Evolutionary conservation across 2,797 vertebrate genomes (phyloP).

Genomic region (Characodon lateralis): DNA sequence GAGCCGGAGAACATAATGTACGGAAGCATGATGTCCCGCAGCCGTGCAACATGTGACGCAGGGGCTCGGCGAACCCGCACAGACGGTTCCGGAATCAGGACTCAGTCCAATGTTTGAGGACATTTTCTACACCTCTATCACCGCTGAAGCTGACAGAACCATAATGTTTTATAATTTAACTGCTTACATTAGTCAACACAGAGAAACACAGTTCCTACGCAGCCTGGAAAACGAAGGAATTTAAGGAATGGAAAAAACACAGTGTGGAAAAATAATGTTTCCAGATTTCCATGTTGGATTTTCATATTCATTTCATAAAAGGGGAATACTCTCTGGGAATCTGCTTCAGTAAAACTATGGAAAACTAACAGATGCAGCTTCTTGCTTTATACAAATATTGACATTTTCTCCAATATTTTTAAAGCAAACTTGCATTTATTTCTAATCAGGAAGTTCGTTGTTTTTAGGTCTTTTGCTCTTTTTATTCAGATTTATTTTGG

Average conservation of each 20-base stretch:
- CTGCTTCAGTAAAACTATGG: too few species aligned
- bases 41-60: conserved; percentile 11
- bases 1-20: conserved; percentile 31
- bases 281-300: neutral
- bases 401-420: neutral
- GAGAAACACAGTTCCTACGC: neutral
- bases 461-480: neutral
- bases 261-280: neutral
- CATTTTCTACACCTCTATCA: neutral
- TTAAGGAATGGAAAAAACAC: too few species aligned
- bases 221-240: neutral
- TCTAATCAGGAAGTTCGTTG: neutral
- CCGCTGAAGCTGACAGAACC: neutral
- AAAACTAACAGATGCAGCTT: too few species aligned
- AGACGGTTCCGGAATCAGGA: neutral
- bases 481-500: neutral
- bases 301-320: neutral
- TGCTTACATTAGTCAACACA: neutral
- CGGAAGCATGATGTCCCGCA: conserved; percentile 24
- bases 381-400: too few species aligned
- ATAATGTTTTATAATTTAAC: neutral
- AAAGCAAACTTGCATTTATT: neutral
- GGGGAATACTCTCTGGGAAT: too few species aligned
- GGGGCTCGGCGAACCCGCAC: neutral
- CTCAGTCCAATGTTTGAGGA: neutral